phyloP scores from a whole-genome alignment of 1,140 invertebrate genomes.

The Holcopasites calliopsidis region DNA sequence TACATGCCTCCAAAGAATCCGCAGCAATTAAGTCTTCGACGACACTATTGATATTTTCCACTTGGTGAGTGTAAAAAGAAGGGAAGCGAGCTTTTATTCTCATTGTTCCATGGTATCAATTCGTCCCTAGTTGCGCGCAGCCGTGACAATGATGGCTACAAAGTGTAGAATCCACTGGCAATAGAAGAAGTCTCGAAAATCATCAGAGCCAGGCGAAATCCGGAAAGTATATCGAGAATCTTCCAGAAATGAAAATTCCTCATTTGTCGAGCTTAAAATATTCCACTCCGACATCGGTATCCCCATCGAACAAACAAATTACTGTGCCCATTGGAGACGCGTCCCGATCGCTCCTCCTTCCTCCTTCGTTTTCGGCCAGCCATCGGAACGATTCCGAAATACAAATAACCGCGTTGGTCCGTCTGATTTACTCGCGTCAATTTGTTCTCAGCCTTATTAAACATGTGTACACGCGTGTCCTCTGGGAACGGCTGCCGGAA shows the following conservation, averaged over 20 bases:
- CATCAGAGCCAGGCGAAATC: too few relatives aligned
- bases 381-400: constrained; percentile 14
- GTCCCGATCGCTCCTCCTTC: background rate
- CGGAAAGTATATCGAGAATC: too few relatives aligned
- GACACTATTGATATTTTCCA: background rate
- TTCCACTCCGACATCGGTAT: too few relatives aligned
- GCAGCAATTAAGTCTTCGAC: constrained; percentile 25
- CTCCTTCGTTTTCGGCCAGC: background rate
- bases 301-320: background rate
- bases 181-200: too few relatives aligned
- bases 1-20: constrained; percentile 5
- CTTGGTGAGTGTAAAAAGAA: too few relatives aligned
- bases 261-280: constrained; percentile 9
- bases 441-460: constrained; percentile 20
- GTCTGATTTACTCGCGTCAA: constrained; percentile 31
- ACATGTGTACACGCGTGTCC: background rate
- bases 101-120: too few relatives aligned
- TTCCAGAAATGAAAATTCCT: too few relatives aligned
- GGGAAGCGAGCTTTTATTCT: too few relatives aligned
- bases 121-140: too few relatives aligned
- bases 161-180: too few relatives aligned
- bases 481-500: constrained; percentile 8
- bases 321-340: background rate
- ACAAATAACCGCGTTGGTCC: background rate
- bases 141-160: too few relatives aligned